Conservation (phyloP, 2,113 vertebrate genomes). For the Chloropsis cyanopogon region DNA sequence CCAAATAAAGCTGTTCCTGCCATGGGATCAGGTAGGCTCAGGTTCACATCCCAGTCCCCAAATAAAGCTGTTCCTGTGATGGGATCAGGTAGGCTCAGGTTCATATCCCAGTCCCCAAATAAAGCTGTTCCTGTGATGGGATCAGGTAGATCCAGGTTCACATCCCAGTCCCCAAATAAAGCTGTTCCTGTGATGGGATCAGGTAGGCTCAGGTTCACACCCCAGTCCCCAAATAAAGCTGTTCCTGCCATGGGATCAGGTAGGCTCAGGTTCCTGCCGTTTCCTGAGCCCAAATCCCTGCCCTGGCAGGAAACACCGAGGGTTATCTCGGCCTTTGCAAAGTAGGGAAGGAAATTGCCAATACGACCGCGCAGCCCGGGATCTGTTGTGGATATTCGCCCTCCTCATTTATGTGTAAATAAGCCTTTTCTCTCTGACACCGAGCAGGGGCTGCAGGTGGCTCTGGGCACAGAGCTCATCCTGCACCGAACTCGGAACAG, state of each 20-base stretch:
- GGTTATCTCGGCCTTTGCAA: neutral
- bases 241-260: no score
- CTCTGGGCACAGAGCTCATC: neutral
- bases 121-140: no score
- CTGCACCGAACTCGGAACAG: fast-evolving
- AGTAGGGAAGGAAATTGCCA: neutral
- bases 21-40: neutral
- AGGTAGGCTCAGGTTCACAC: no score
- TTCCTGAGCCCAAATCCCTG: neutral
- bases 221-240: no score
- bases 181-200: no score
- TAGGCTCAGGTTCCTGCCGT: no score
- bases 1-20: fast-evolving
- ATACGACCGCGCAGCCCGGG: neutral
- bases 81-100: no score
- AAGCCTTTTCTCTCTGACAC: neutral
- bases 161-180: no score
- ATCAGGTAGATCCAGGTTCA: no score
- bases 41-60: no score
- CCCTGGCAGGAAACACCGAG: neutral
- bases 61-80: no score
- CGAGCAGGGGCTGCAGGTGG: neutral
- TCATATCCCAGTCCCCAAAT: no score
- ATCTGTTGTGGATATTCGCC: neutral
- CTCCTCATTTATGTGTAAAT: constrained; percentile 41